A percentile compares a stretch with the other conserved stretches of the same genome.
Evolutionary conservation across 1,140 invertebrate genomes (phyloP).

Genomic region (Drosophila eugracilis): DNA sequence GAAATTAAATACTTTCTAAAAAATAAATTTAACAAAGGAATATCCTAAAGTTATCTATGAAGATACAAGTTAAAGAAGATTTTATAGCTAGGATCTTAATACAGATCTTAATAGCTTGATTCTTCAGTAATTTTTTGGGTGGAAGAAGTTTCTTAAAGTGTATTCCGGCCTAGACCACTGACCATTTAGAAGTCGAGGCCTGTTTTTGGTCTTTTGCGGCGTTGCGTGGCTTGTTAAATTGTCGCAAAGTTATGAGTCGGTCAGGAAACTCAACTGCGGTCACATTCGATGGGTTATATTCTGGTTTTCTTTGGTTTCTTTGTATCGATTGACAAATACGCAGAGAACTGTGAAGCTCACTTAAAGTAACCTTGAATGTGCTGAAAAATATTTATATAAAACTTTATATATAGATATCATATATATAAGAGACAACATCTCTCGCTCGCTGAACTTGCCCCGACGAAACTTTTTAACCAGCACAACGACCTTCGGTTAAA

Average conservation of each 20-base stretch:
- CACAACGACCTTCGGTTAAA: constrained; percentile 79
- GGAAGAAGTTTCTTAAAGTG: not conserved
- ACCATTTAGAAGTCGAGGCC: not conserved
- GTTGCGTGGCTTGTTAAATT: constrained; percentile 65
- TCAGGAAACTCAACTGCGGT: constrained; percentile 17
- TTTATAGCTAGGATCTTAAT: too few species aligned
- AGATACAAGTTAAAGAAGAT: too few species aligned
- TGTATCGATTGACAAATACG: constrained; percentile 1
- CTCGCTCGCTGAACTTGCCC: constrained; percentile 64
- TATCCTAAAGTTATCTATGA: too few species aligned
- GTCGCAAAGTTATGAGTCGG: constrained; percentile 66
- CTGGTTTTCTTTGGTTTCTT: not conserved
- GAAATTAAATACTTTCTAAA: too few species aligned
- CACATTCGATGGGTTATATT: not conserved
- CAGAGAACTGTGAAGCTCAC: not conserved
- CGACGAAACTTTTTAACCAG: constrained; percentile 59
- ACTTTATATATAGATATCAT: constrained; percentile 12
- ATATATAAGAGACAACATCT: not conserved
- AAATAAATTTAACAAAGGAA: too few species aligned
- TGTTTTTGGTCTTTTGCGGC: constrained; percentile 36
- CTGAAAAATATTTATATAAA: constrained; percentile 25
- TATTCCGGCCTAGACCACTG: not conserved
- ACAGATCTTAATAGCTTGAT: too few species aligned
- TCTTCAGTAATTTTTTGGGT: not conserved
- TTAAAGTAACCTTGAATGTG: constrained; percentile 37